phyloP scores from a whole-genome alignment of 53 echinoderm and acorn worm species.

The Holothuria scabra region DNA sequence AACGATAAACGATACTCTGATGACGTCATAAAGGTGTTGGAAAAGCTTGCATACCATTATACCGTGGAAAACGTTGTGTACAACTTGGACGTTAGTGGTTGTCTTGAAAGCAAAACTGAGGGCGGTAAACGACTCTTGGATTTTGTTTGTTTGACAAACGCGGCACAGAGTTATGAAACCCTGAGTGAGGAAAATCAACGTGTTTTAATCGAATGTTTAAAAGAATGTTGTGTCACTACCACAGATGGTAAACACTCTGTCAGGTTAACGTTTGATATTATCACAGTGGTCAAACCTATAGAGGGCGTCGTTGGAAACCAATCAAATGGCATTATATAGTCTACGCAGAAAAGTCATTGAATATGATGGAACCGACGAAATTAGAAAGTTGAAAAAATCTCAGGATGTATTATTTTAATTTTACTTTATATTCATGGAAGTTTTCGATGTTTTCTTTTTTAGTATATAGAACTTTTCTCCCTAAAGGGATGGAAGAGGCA shows the following conservation, averaged over 20 bases:
- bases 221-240: slow-evolving; percentile 60
- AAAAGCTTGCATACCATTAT: slow-evolving; percentile 65
- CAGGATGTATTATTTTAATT: no score
- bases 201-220: slow-evolving; percentile 60
- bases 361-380: no score
- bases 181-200: slow-evolving; percentile 71
- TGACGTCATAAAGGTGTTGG: slow-evolving; percentile 73
- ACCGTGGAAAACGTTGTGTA: slow-evolving; percentile 72
- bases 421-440: no score
- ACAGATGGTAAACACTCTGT: slow-evolving; percentile 62
- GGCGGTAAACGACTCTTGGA: slow-evolving; percentile 74
- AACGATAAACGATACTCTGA: slow-evolving; percentile 84
- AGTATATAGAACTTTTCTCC: no score
- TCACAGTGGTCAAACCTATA: slow-evolving; percentile 60
- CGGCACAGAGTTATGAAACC: slow-evolving; percentile 84
- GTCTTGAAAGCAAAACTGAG: slow-evolving; percentile 60
- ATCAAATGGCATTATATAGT: slow-evolving; percentile 37
- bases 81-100: slow-evolving; percentile 79
- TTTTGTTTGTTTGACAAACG: slow-evolving; percentile 93
- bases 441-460: no score
- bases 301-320: neutral
- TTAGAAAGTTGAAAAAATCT: no score
- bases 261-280: slow-evolving; percentile 78
- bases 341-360: no score
- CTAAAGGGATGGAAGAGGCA: no score